phyloP scores from a whole-genome alignment of 2,113 vertebrate species.

The Nibea coibor region DNA sequence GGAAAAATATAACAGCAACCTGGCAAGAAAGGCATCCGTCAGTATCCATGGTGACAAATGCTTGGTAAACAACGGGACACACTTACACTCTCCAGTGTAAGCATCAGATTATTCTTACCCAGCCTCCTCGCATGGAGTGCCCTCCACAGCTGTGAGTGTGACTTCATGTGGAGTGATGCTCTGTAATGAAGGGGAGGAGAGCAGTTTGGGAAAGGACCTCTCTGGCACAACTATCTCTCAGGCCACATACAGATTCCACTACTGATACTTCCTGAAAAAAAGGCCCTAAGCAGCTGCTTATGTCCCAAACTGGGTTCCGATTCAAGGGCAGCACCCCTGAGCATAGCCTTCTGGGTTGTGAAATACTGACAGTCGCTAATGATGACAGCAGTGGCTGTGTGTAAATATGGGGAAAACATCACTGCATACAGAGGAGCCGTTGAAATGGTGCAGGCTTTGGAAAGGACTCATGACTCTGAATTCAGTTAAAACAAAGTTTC shows the following conservation, averaged over 20 bases:
- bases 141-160: conserved; percentile 14
- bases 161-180: conserved; percentile 14
- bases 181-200: background rate
- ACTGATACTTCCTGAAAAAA: background rate
- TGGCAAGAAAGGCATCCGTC: background rate
- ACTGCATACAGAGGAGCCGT: background rate
- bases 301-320: background rate
- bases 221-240: background rate
- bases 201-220: background rate
- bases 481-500: too few relatives aligned
- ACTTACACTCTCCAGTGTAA: conserved; percentile 8
- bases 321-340: background rate
- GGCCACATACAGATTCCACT: background rate
- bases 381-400: background rate
- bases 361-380: background rate
- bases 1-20: background rate
- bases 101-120: conserved; percentile 2
- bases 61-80: conserved; percentile 3
- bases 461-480: too few relatives aligned
- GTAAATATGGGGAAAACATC: background rate
- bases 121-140: background rate
- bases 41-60: conserved; percentile 24
- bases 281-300: background rate
- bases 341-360: background rate
- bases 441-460: background rate